Evolutionary conservation across 2,113 vertebrate species (phyloP).

Genomic region (Porphyrio hochstetteri): DNA sequence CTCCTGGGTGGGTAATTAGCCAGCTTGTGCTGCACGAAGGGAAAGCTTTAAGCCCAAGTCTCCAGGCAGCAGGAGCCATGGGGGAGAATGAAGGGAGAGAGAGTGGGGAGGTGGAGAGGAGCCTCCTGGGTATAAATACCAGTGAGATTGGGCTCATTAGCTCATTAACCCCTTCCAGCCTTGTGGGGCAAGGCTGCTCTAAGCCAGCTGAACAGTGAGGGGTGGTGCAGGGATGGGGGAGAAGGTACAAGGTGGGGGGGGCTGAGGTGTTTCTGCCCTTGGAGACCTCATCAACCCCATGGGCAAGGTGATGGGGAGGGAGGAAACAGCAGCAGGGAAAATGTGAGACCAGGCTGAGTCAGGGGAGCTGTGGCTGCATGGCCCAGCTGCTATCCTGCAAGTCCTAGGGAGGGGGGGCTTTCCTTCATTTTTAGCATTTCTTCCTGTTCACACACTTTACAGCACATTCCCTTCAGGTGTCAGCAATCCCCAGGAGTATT

Average conservation of each 20-base stretch:
- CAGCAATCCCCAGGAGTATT: accelerated
- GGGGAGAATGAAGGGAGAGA: background rate
- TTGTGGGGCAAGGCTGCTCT: background rate
- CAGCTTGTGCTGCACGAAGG: background rate
- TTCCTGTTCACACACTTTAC: background rate
- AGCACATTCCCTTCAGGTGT: accelerated
- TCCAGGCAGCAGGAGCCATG: conserved; percentile 31
- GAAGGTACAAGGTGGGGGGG: accelerated
- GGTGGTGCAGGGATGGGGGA: background rate
- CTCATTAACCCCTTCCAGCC: conserved; percentile 32
- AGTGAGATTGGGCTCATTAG: background rate
- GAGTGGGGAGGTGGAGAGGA: background rate
- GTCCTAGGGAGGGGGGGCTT: background rate
- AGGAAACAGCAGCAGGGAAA: accelerated
- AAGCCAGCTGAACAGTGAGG: accelerated
- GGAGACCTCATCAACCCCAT: accelerated
- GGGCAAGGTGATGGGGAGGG: background rate
- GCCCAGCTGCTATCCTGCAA: background rate
- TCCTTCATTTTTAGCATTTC: background rate
- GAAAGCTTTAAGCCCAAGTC: background rate
- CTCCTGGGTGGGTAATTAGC: conserved; percentile 9
- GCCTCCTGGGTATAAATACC: conserved; percentile 66
- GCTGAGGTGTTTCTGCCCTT: background rate
- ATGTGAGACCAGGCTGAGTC: background rate
- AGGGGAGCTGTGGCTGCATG: accelerated